Evolutionary conservation across 2,113 vertebrate genomes (phyloP), one percentile per base, ranked within the genome.

Genomic region (Sapayoa aenigma): DNA sequence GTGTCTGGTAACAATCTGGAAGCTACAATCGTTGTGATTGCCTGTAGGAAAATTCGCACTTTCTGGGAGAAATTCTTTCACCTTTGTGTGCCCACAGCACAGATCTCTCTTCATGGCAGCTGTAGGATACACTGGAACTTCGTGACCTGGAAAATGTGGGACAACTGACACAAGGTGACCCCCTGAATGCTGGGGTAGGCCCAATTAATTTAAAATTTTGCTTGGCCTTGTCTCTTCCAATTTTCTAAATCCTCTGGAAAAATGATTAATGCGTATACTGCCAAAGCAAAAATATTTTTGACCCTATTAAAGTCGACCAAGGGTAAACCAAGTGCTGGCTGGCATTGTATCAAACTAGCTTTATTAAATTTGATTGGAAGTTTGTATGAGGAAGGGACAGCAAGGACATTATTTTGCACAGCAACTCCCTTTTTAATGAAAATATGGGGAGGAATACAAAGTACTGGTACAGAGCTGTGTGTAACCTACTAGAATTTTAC

Each of bases 231-330:
- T 99, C 99, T 99, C 98, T 98, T 98, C 97, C 98, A 99, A 99
- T 99, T 99, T 98, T 98, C 98, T 98, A 99, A 99, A 99, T 99
- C 99, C 97, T 97, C 98, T 98, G 97, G 98, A 99, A 99, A 99
- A 98, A 99, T 99, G 98, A 99, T 99, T 99, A 99, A 99, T 99
- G 98, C 97, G 97, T 98, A 98, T 98, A 98, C 97, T 98, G 98
- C 98, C 98, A 98, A 98, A 98, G 97, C 80, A 98, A 99, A 99
- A 99, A 99, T 98, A 99, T 99, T 98, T 99, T 99, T 99, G 99
- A 99, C 99, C 98, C 98, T 98, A 99, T 99, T 99, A 99, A 99
- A 99, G 98, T 98, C 98, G 98, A 98, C 98, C 99, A 99, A 99
- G 99, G 99, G 98, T 99, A 99, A 98, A 98, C 98, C 98, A 98